A percentile compares a stretch with the other conserved stretches of the same genome.
Evolutionary conservation across 2,113 vertebrate species (phyloP).

Genomic region (Brachyhypopomus gauderio): DNA sequence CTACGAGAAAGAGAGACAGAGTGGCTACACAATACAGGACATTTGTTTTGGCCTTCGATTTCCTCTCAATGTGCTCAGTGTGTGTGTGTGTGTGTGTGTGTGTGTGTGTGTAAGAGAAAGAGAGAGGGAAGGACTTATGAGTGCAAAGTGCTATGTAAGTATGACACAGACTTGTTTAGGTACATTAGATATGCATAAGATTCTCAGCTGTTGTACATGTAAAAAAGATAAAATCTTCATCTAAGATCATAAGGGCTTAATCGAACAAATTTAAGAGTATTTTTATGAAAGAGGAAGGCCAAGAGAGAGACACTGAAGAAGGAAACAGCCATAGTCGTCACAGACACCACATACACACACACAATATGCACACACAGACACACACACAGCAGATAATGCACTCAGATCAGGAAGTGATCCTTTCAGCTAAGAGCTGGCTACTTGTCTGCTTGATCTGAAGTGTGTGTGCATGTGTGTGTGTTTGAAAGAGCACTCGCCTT

Average conservation of each 20-base stretch:
- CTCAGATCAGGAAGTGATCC: constrained; percentile 73
- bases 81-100: neutral
- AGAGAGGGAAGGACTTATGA: too few species aligned
- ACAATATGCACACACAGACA: constrained; percentile 45
- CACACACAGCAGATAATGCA: constrained; percentile 49
- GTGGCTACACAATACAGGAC: constrained; percentile 7
- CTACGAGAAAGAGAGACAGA: neutral
- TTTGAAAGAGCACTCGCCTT: neutral
- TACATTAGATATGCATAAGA: too few species aligned
- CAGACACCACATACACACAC: constrained; percentile 42
- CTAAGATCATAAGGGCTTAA: too few species aligned
- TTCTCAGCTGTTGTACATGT: too few species aligned
- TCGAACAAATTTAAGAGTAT: too few species aligned
- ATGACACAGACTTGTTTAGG: too few species aligned
- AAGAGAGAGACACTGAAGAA: constrained; percentile 29
- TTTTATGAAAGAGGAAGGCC: constrained; percentile 4
- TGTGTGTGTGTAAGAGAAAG: too few species aligned
- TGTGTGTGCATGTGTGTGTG: constrained; percentile 28
- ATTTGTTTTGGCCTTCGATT: constrained; percentile 12
- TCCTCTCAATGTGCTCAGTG: neutral
- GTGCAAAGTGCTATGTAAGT: too few species aligned
- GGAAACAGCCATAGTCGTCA: constrained; percentile 29
- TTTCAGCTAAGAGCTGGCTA: constrained; percentile 55
- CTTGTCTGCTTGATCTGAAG: constrained; percentile 36
- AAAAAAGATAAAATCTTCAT: too few species aligned